Evolutionary conservation across 2,113 vertebrate species (phyloP).

Genomic region (Camelus dromedarius): DNA sequence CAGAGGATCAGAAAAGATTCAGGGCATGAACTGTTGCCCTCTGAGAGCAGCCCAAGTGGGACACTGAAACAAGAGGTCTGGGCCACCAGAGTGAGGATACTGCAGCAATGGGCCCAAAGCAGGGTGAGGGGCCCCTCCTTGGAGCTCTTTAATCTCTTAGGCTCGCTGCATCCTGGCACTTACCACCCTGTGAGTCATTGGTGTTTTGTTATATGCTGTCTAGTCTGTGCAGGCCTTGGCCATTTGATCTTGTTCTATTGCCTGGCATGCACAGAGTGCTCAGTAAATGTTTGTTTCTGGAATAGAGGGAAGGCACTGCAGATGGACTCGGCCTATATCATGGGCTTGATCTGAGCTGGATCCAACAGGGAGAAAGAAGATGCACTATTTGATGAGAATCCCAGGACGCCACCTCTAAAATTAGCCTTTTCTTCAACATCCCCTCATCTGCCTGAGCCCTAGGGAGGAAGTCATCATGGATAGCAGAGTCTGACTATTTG

Average conservation of each 20-base stretch:
- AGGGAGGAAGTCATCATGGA: not conserved
- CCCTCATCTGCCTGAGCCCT: not conserved
- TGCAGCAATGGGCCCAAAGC: not conserved
- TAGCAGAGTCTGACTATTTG: not conserved
- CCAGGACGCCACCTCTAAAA: not conserved
- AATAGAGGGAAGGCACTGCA: not conserved
- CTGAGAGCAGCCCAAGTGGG: not conserved
- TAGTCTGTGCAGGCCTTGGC: not conserved
- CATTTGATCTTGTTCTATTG: not conserved
- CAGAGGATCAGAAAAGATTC: not conserved
- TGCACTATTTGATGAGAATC: not conserved
- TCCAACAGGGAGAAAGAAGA: not conserved
- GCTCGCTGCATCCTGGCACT: not conserved
- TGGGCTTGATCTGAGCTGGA: not conserved
- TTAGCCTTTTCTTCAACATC: not conserved
- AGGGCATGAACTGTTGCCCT: not conserved
- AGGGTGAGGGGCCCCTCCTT: not conserved
- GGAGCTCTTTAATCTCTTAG: not conserved
- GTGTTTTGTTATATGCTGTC: not conserved
- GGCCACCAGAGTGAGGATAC: not conserved
- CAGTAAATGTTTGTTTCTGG: not conserved
- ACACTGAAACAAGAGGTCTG: not conserved
- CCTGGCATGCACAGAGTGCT: not conserved
- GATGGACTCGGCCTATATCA: not conserved
- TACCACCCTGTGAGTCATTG: not conserved